These are phyloP conservation scores for Subacronicta megacephala DNA, from an alignment of 2,888 invertebrate genomes.

Conservation along the genomic window DNA sequence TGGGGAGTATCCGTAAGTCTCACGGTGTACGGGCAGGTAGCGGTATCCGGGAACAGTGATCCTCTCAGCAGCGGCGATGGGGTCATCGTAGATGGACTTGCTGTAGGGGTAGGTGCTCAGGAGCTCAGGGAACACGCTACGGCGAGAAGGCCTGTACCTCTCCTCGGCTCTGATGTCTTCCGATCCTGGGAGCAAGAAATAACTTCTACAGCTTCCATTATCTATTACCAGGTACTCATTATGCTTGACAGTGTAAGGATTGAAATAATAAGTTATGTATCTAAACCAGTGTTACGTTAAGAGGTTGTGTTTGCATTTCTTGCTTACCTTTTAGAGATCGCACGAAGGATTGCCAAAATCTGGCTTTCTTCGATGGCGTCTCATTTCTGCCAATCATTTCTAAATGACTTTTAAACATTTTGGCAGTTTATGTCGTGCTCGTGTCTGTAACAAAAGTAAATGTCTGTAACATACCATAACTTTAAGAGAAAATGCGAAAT, in stretches of 20 bases:
- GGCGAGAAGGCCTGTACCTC: conserved; percentile 92
- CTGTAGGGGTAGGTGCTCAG: conserved; percentile 93
- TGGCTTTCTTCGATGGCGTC: conserved; percentile 97
- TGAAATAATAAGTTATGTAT: neutral
- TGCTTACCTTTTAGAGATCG: conserved; percentile 96
- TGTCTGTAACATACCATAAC: conserved; percentile 16
- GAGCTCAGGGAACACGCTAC: conserved; percentile 94
- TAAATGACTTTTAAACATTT: conserved; percentile 97
- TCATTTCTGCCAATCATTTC: conserved; percentile 98
- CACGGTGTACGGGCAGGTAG: conserved; percentile 97
- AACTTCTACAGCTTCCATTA: neutral
- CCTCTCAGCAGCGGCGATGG: conserved; percentile 94
- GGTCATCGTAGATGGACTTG: conserved; percentile 97
- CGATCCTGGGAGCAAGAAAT: conserved; percentile 90
- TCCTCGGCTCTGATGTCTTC: conserved; percentile 97
- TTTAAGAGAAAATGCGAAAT: conserved; percentile 5
- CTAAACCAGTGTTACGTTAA: neutral
- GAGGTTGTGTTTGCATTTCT: conserved; percentile 1
- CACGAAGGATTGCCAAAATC: conserved; percentile 98
- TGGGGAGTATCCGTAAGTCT: conserved; percentile 96
- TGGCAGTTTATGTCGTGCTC: conserved; percentile 93
- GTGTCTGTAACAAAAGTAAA: conserved; percentile 90
- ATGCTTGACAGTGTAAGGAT: neutral
- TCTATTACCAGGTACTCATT: neutral
- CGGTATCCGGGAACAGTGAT: conserved; percentile 97